Percentiles rank a stretch among this genome's conserved stretches.
Evolutionary conservation across 2,888 invertebrate species (phyloP).

Genomic region (Encarsia formosa): DNA sequence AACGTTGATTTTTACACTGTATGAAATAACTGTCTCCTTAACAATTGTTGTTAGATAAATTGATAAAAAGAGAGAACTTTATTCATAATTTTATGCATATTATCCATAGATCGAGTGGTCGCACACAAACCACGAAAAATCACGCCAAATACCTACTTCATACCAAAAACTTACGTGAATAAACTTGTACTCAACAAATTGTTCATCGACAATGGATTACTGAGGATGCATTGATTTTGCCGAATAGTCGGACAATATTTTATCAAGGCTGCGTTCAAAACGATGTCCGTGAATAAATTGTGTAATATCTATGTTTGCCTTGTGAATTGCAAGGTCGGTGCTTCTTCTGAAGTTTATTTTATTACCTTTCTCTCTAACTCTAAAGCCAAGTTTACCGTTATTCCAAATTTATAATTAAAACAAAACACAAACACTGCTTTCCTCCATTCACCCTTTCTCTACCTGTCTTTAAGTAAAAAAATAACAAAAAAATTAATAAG

Average conservation of each 20-base stretch:
- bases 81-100: slow-evolving; percentile 24
- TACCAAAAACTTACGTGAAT: neutral
- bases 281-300: no score
- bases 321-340: slow-evolving; percentile 13
- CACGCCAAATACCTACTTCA: neutral
- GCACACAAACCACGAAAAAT: slow-evolving; percentile 2
- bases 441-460: neutral
- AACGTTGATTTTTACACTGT: slow-evolving; percentile 11
- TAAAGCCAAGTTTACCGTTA: no score
- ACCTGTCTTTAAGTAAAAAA: neutral
- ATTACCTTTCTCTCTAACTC: no score
- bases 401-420: no score
- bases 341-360: slow-evolving; percentile 16
- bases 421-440: no score
- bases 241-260: slow-evolving; percentile 14
- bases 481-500: slow-evolving; percentile 11
- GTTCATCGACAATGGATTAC: slow-evolving; percentile 12
- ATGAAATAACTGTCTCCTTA: slow-evolving; percentile 30
- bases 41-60: slow-evolving; percentile 37
- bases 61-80: slow-evolving; percentile 30
- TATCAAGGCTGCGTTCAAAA: slow-evolving; percentile 20
- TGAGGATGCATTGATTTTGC: slow-evolving; percentile 20
- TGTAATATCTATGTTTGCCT: slow-evolving; percentile 11
- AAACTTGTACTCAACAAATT: slow-evolving; percentile 2
- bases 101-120: slow-evolving; percentile 14